Conservation (phyloP, 2,888 invertebrate genomes). For the Liopterus haemorrhoidalis region DNA sequence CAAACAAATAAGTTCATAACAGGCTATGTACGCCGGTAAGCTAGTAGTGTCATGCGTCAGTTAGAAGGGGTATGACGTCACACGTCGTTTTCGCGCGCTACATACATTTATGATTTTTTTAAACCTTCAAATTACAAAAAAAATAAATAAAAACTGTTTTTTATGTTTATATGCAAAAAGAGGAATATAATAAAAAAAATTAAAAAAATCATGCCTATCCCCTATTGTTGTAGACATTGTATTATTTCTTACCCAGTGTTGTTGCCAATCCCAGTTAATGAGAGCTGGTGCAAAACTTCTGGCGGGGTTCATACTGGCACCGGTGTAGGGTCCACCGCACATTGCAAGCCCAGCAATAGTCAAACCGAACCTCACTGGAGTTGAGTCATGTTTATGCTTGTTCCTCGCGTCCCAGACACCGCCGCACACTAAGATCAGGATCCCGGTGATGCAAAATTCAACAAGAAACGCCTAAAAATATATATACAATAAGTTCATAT, state of each 20-base stretch:
- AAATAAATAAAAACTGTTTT: not conserved
- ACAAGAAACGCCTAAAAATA: conserved; percentile 52
- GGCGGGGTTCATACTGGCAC: conserved; percentile 66
- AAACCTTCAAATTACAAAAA: no score
- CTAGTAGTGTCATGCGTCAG: no score
- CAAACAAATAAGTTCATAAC: no score
- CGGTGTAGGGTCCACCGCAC: conserved; percentile 56
- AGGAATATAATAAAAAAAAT: no score
- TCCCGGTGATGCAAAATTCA: conserved; percentile 59
- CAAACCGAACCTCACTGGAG: conserved; percentile 62
- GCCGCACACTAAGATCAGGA: conserved; percentile 61
- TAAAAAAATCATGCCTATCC: no score
- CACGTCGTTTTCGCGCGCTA: no score
- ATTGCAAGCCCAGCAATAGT: conserved; percentile 60
- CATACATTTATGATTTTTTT: no score
- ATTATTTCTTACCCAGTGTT: conserved; percentile 58
- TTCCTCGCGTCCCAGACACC: conserved; percentile 70
- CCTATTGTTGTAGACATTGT: not conserved
- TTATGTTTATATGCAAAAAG: not conserved
- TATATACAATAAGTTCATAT: conserved; percentile 1
- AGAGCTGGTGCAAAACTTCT: conserved; percentile 66
- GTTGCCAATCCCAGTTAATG: conserved; percentile 58
- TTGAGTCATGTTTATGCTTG: conserved; percentile 56
- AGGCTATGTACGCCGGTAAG: no score
- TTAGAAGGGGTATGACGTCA: no score